phyloP scores from a whole-genome alignment of 2,113 vertebrate genomes.

The Megaceryle maxima region DNA sequence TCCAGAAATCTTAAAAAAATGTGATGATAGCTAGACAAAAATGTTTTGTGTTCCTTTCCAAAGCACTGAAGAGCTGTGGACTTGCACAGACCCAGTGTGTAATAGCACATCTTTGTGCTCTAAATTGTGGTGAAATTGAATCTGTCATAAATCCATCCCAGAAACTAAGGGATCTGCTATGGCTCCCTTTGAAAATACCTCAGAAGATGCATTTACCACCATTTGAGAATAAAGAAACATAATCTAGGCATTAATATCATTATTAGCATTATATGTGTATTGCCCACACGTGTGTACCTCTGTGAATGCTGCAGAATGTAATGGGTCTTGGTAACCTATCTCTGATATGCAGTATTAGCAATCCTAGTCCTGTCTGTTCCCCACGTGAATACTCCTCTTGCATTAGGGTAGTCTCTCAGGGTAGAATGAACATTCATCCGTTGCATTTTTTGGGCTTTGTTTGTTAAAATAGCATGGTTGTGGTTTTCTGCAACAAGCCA shows the following conservation, averaged over 20 bases:
- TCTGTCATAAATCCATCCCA: background rate
- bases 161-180: background rate
- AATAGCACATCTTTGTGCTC: background rate
- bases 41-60: background rate
- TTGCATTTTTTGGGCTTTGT: background rate
- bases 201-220: background rate
- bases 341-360: background rate
- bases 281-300: background rate
- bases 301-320: rapidly evolving
- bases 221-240: background rate
- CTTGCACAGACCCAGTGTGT: background rate
- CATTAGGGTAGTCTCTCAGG: background rate
- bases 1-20: background rate
- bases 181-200: background rate
- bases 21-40: background rate
- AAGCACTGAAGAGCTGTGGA: background rate
- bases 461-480: background rate
- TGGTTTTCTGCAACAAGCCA: background rate
- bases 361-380: background rate
- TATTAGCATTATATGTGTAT: background rate
- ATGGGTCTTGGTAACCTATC: background rate
- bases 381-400: background rate
- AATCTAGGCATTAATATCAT: background rate
- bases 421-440: background rate
- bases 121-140: background rate